Conservation (phyloP, 2,113 vertebrate genomes). For the Macroglossus sobrinus region DNA sequence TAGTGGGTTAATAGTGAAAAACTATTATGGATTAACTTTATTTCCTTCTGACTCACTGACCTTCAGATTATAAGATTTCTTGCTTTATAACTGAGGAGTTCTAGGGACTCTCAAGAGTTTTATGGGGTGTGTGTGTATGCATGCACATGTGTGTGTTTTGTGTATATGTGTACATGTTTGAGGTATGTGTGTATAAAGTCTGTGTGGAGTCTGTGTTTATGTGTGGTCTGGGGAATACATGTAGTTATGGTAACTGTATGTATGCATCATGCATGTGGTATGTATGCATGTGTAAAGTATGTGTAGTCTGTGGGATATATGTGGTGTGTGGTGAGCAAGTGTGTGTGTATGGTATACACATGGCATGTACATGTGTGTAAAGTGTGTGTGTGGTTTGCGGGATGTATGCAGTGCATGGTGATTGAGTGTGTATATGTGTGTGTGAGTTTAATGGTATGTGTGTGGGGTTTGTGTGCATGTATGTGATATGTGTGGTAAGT, state of each 20-base stretch:
- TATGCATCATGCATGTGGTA: background rate
- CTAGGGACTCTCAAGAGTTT: background rate
- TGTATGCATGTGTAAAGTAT: background rate
- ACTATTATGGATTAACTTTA: background rate
- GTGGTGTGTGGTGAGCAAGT: background rate
- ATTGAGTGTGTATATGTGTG: background rate
- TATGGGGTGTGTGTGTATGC: background rate
- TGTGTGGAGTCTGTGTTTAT: too few relatives aligned
- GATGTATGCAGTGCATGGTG: background rate
- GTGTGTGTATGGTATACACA: background rate
- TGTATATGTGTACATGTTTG: background rate
- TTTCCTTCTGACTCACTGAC: background rate
- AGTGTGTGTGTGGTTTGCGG: background rate
- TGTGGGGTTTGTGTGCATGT: background rate
- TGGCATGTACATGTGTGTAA: background rate
- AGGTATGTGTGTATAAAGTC: background rate
- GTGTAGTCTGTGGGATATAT: background rate
- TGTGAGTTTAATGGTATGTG: background rate
- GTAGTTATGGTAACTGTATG: background rate
- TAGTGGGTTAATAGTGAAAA: background rate
- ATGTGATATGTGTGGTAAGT: background rate
- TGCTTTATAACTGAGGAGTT: background rate
- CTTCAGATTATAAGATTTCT: background rate
- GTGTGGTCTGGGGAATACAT: background rate
- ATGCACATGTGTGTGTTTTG: background rate